Evolutionary conservation across 2,888 invertebrate species (phyloP).

Genomic region (Ischnura elegans): DNA sequence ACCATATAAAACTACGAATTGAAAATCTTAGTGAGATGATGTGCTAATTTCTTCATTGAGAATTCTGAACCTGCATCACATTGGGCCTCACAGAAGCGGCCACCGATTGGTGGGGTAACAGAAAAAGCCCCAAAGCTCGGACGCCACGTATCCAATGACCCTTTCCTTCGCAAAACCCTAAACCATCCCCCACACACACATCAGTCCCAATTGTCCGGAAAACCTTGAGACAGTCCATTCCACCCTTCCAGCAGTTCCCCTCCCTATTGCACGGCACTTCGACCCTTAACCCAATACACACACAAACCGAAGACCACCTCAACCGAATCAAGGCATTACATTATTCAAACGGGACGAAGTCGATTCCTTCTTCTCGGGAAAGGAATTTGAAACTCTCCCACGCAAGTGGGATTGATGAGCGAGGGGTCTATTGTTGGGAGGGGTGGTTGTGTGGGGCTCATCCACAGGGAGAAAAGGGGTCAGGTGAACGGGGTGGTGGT

Average conservation of each 20-base stretch:
- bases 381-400: constrained; percentile 40
- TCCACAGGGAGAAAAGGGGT: background rate
- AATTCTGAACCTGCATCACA: no score
- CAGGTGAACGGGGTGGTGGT: background rate
- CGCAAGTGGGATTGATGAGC: constrained; percentile 47
- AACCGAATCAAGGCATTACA: constrained; percentile 43
- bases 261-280: background rate
- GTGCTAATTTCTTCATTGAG: no score
- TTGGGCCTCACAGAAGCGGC: no score
- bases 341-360: constrained; percentile 40
- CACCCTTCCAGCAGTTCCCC: background rate
- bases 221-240: background rate
- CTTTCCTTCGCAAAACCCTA: background rate
- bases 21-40: no score
- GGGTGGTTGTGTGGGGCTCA: background rate
- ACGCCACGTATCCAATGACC: background rate
- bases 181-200: background rate
- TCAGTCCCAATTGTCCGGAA: constrained; percentile 26
- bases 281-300: background rate
- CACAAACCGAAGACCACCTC: background rate
- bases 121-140: background rate
- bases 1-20: no score
- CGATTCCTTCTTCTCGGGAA: constrained; percentile 14
- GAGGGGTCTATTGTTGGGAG: no score
- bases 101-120: no score